Base-by-base conservation (phyloP, 2,888 invertebrate genomes). In the Zaprionus obscuricornis region DNA sequence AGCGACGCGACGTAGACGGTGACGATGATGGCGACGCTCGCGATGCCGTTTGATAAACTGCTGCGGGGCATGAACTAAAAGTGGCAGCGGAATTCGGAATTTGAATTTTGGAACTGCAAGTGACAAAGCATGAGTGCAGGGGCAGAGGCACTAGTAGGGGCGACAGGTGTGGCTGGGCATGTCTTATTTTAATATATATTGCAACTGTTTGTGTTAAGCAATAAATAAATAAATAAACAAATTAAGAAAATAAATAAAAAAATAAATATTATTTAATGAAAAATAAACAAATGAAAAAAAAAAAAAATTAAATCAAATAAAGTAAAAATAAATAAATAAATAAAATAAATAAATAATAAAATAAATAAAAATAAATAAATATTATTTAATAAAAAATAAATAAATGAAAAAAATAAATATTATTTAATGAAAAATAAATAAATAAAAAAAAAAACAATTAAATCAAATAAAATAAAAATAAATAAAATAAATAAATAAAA, bases 11-110 rank as follows among this genome's bases (percentile, higher is more conserved):
- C 37, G 70, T 33, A 55, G 72, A 49, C 60, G 60, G 22, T 68
- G 71, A 29, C 63, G 57, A 34, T 65, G 65, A n/a, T n/a, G n/a
- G n/a, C n/a, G n/a, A n/a, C n/a, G n/a, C n/a, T n/a, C n/a, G 51
- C 65, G 65, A 40, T 63, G 62, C 50, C 26, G 27, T 50, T 72
- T 78, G 76, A 79, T 78, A 79, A 79, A 49, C 66, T 59, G 66
- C 56, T 62, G n/a, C 33, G 36, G 46, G 72, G 58, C 62, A 58
- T 46, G 73, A 54, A 73, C 68, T 33, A 51, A 57, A 66, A 52
- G 52, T 51, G 62, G 11, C 26, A 34, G 5, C 11, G 26, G n/a
- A n/a, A 42, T 27, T n/a, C 27, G 5, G 27, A 14, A 40, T 2
- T 13, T 14, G 27, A 14, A 39, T 8, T n/a, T n/a, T 7, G 39